Evolutionary conservation across 2,888 invertebrate genomes (phyloP), one percentile per base, ranked within the genome.

Genomic region (Ditula angustiorana): DNA sequence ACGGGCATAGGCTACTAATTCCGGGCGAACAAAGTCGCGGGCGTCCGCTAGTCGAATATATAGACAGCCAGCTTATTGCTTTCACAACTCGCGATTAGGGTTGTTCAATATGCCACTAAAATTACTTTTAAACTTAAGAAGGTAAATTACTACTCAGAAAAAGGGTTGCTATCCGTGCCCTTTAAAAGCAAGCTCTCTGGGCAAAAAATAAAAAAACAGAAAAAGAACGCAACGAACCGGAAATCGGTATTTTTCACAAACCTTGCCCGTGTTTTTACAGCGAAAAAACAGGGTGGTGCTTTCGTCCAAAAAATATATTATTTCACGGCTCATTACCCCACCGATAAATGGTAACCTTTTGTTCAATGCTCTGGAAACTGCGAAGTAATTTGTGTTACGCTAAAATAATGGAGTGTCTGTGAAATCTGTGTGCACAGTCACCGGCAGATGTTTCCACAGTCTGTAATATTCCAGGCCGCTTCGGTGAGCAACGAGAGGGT

Each of bases 271-370:
- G 35, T 53, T 53, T 35, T 35, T 23, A 21, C 10, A 21, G 10
- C 16, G 5, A 16, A 28, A 16, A 21, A n/a, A 33, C 52, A 11
- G 2, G 5, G 19, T n/a, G 35, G 23, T 35, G 53, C 33, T 23
- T 30, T 19, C 30, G 50, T 53, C 21, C 35, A 53, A 35, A 53
- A 50, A 53, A 53, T 35, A 53, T 23, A 35, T 35, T 53, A 53
- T 53, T 53, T 53, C 53, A 53, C 21, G 21, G 19, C 35, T 53
- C 35, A 53, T 53, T 53, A 35, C n/a, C 1, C 7, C 26, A n/a
- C 33, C 53, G 23, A 33, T 53, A 53, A 52, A 53, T 53, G 16
- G 53, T 35, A 23, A 35, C 53, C 35, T 35, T 53, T 53, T 53
- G 53, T 35, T 33, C 21, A 23, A 30, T 30, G 53, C n/a, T 3